A percentile compares a stretch with the other conserved stretches of the same genome.
phyloP scores from a whole-genome alignment of 2,888 invertebrate species.

The Pemphredon lugubris region DNA sequence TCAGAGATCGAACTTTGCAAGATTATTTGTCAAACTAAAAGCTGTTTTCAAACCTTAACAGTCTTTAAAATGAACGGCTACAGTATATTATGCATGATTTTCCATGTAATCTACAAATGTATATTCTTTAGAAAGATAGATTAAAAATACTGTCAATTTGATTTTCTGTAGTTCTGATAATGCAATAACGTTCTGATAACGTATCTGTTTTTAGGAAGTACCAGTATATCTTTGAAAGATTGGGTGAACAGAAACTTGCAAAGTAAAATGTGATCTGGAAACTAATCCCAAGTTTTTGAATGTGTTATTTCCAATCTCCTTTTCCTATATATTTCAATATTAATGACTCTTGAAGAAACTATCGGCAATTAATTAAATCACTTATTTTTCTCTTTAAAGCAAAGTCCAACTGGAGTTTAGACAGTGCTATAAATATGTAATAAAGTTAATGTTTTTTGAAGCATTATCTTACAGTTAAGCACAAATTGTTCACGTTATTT shows the following conservation, averaged over 20 bases:
- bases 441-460: constrained; percentile 24
- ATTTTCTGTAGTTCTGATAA: too few species aligned
- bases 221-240: too few species aligned
- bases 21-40: constrained; percentile 56
- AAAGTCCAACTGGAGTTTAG: constrained; percentile 76
- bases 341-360: constrained; percentile 12
- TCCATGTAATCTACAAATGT: constrained; percentile 12
- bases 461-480: constrained; percentile 16
- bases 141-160: too few species aligned
- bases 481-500: constrained; percentile 10
- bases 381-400: constrained; percentile 47
- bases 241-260: constrained; percentile 2
- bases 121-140: constrained; percentile 18
- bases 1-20: constrained; percentile 74
- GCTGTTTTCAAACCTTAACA: constrained; percentile 43
- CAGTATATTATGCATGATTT: constrained; percentile 27
- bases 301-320: constrained; percentile 12
- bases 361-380: constrained; percentile 10
- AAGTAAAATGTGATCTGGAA: too few species aligned
- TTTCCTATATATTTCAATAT: constrained; percentile 17
- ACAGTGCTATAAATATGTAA: constrained; percentile 64
- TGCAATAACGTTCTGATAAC: too few species aligned
- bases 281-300: background rate
- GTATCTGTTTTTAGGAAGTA: too few species aligned
- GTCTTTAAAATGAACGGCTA: constrained; percentile 32